Percentiles rank a stretch among this genome's conserved stretches.
phyloP scores from a whole-genome alignment of 2,797 vertebrate species.

The Tauraco hartlaubi region DNA sequence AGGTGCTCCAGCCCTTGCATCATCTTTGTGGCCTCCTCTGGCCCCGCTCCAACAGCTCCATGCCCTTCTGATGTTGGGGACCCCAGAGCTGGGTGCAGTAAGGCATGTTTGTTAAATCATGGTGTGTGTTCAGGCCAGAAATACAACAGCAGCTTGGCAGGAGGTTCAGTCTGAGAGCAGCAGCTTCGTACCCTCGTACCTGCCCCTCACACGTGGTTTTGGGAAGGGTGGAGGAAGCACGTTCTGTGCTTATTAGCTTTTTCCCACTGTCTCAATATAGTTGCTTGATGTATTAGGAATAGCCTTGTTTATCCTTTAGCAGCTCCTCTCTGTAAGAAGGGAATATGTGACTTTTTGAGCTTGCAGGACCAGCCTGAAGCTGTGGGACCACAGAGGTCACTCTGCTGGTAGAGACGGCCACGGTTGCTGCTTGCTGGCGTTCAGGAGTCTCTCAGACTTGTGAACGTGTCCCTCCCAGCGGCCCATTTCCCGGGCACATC shows the following conservation, averaged over 20 bases:
- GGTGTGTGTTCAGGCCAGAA: not conserved
- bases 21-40: too few relatives aligned
- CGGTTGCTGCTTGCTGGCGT: not conserved
- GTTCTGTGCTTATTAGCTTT: not conserved
- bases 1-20: too few relatives aligned
- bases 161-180: not conserved
- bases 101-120: rapidly evolving
- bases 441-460: not conserved
- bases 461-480: not conserved
- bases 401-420: not conserved
- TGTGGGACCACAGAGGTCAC: not conserved
- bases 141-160: too few relatives aligned
- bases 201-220: not conserved
- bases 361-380: not conserved
- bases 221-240: not conserved
- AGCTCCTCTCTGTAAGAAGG: not conserved
- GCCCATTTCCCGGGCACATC: not conserved
- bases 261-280: rapidly evolving
- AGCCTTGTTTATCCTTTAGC: not conserved
- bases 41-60: too few relatives aligned
- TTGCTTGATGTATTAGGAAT: not conserved
- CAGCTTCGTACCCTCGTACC: not conserved
- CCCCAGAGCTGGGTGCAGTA: too few relatives aligned
- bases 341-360: not conserved
- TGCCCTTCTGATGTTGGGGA: too few relatives aligned